Evolutionary conservation across 2,888 invertebrate genomes (phyloP).

Genomic region (Drosophila formosana): DNA sequence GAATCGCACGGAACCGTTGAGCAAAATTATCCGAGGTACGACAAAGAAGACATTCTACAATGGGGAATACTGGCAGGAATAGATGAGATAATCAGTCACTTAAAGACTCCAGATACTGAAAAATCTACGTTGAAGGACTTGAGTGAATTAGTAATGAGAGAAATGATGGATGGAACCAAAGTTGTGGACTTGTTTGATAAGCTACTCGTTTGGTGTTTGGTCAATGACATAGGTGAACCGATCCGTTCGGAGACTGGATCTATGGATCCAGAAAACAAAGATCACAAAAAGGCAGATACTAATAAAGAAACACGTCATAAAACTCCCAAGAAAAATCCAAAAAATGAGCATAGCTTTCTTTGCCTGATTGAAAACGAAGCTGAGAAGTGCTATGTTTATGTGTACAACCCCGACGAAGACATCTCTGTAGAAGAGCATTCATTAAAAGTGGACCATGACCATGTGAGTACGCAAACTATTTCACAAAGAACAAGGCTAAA

Average conservation of each 20-base stretch:
- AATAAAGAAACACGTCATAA: too few relatives aligned
- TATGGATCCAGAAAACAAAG: too few relatives aligned
- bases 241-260: too few relatives aligned
- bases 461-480: too few relatives aligned
- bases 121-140: not conserved
- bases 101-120: not conserved
- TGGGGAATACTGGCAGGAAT: not conserved
- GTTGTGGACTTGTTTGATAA: conserved; percentile 15
- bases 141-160: not conserved
- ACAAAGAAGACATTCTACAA: not conserved
- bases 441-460: not conserved
- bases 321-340: not conserved
- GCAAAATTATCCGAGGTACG: too few relatives aligned
- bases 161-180: conserved; percentile 7
- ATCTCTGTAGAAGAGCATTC: conserved; percentile 22
- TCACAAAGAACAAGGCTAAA: too few relatives aligned
- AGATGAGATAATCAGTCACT: not conserved
- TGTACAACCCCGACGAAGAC: not conserved
- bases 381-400: conserved; percentile 19
- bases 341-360: conserved; percentile 13
- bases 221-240: not conserved
- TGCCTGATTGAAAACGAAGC: conserved; percentile 24
- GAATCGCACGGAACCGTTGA: too few relatives aligned
- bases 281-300: too few relatives aligned
- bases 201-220: conserved; percentile 13